Evolutionary conservation across 2,888 invertebrate genomes (phyloP).

Genomic region (Dynastes hyllus): DNA sequence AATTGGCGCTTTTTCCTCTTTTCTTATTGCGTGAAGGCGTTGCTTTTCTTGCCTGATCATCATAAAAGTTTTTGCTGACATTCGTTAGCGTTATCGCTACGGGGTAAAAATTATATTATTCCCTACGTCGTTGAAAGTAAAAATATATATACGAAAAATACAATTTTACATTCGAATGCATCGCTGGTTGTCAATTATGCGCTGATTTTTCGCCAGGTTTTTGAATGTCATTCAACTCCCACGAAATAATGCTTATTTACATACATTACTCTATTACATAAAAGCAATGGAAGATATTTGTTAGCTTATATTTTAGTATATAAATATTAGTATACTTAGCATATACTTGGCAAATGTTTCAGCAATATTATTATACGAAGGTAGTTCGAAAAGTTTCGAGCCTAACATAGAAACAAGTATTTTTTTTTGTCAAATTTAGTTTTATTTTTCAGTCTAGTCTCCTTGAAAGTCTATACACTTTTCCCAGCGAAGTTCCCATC

Average conservation of each 20-base stretch:
- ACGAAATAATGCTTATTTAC: not conserved
- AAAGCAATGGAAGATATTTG: not conserved
- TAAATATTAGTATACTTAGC: no score
- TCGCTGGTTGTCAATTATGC: not conserved
- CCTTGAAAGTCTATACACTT: no score
- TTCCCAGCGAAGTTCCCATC: no score
- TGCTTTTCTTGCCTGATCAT: conserved; percentile 5
- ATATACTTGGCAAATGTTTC: no score
- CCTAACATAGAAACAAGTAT: no score
- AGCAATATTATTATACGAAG: no score
- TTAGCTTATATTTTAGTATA: no score
- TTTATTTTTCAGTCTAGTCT: no score
- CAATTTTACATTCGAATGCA: conserved; percentile 4
- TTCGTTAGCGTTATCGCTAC: conserved; percentile 7
- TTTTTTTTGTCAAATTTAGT: no score
- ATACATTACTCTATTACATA: not conserved
- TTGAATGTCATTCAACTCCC: not conserved
- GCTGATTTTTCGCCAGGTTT: not conserved
- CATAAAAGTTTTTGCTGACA: conserved; percentile 2
- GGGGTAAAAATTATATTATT: conserved; percentile 5
- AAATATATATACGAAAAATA: conserved; percentile 15
- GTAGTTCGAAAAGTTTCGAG: no score
- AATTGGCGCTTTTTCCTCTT: no score
- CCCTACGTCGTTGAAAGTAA: not conserved
- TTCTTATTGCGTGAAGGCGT: not conserved